phyloP scores from a whole-genome alignment of 2,888 invertebrate species.

The Peribatodes rhomboidaria region DNA sequence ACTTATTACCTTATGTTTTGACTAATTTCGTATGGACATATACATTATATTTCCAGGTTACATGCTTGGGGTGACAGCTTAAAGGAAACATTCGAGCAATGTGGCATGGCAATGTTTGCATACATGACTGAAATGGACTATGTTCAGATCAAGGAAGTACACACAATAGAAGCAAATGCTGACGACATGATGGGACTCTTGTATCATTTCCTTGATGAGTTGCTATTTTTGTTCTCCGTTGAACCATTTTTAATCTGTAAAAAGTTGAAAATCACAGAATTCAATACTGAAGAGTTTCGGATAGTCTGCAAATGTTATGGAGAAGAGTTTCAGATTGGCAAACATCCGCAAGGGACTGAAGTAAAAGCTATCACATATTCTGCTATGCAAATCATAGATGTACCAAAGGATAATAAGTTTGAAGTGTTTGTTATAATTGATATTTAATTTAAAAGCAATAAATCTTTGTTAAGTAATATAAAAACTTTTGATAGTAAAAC shows the following conservation, averaged over 20 bases:
- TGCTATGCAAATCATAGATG: slow-evolving; percentile 97
- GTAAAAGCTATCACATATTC: slow-evolving; percentile 99
- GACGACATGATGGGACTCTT: slow-evolving; percentile 95
- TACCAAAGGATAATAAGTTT: slow-evolving; percentile 89
- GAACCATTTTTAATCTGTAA: slow-evolving; percentile 96
- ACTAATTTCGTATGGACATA: background rate
- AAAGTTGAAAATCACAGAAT: slow-evolving; percentile 95
- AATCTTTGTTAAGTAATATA: background rate
- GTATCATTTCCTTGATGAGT: slow-evolving; percentile 97
- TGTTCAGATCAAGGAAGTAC: slow-evolving; percentile 92
- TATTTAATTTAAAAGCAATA: slow-evolving; percentile 87
- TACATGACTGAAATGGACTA: slow-evolving; percentile 97
- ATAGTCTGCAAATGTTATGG: slow-evolving; percentile 94
- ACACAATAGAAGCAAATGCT: slow-evolving; percentile 94
- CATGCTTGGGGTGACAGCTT: slow-evolving; percentile 97
- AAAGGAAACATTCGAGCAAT: slow-evolving; percentile 97
- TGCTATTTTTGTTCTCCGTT: slow-evolving; percentile 96
- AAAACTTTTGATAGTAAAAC: no score
- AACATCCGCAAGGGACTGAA: slow-evolving; percentile 99
- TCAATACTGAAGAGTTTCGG: slow-evolving; percentile 93
- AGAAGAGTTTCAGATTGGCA: slow-evolving; percentile 96
- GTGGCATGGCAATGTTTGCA: slow-evolving; percentile 98
- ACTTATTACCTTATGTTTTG: background rate
- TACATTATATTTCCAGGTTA: slow-evolving; percentile 85
- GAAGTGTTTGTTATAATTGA: slow-evolving; percentile 99